Percentiles rank a stretch among this genome's conserved stretches.
Evolutionary conservation across 2,888 invertebrate species (phyloP).

Genomic region (Itoplectis maculator): DNA sequence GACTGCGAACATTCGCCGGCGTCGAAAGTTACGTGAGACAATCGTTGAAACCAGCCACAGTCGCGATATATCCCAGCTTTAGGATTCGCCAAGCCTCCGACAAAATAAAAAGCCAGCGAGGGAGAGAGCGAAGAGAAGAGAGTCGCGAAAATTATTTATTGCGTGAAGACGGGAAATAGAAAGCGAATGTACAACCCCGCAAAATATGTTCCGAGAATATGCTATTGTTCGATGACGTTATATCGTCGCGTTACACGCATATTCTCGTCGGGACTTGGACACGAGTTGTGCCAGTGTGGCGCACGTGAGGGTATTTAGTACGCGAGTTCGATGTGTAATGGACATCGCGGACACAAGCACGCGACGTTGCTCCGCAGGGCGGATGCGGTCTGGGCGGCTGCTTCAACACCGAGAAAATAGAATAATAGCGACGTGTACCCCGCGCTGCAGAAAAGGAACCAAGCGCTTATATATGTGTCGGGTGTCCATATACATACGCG

Average conservation of each 20-base stretch:
- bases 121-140: neutral
- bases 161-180: slow-evolving; percentile 13
- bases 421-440: slow-evolving; percentile 61
- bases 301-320: neutral
- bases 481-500: neutral
- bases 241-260: slow-evolving; percentile 26
- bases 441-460: slow-evolving; percentile 48
- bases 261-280: neutral
- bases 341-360: slow-evolving; percentile 20
- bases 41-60: neutral
- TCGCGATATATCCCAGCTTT: slow-evolving; percentile 3
- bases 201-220: slow-evolving; percentile 22
- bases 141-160: slow-evolving; percentile 13
- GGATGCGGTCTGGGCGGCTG: slow-evolving; percentile 36
- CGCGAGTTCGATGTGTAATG: slow-evolving; percentile 19
- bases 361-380: slow-evolving; percentile 30
- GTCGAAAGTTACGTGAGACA: neutral
- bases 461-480: neutral
- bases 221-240: slow-evolving; percentile 17
- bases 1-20: neutral
- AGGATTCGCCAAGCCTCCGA: neutral
- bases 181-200: slow-evolving; percentile 25
- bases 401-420: slow-evolving; percentile 59
- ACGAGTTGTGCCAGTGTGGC: neutral
- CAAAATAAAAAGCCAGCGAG: slow-evolving; percentile 12